phyloP scores from a whole-genome alignment of 1,140 invertebrate species.

The Copidosoma floridanum region DNA sequence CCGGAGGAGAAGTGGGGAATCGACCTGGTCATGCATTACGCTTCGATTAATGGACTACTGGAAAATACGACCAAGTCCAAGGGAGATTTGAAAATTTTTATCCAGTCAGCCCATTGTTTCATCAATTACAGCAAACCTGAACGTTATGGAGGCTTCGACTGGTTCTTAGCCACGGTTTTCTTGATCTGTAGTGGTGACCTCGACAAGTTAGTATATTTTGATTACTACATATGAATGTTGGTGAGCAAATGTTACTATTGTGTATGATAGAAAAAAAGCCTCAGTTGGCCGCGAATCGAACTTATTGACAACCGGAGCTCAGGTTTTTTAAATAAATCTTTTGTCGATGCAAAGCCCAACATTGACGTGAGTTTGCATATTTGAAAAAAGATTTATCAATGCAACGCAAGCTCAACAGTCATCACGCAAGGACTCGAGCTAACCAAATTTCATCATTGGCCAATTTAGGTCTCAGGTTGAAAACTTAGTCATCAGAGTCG shows the following conservation, averaged over 20 bases:
- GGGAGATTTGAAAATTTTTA: constrained; percentile 44
- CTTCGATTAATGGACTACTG: constrained; percentile 37
- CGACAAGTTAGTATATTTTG: constrained; percentile 39
- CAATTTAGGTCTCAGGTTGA: constrained; percentile 52
- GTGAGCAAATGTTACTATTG: neutral
- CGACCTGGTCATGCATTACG: constrained; percentile 43
- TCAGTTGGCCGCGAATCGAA: constrained; percentile 51
- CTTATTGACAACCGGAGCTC: neutral
- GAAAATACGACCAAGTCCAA: constrained; percentile 32
- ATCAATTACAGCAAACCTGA: constrained; percentile 43
- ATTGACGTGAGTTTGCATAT: neutral
- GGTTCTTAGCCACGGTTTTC: constrained; percentile 51
- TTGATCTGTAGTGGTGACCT: constrained; percentile 47
- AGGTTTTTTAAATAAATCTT: too few species aligned
- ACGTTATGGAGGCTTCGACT: constrained; percentile 47
- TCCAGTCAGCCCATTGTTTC: constrained; percentile 42
- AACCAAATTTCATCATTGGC: constrained; percentile 49
- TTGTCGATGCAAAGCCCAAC: too few species aligned
- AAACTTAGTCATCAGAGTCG: constrained; percentile 49
- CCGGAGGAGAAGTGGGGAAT: constrained; percentile 47
- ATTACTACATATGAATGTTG: neutral
- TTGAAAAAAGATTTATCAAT: neutral
- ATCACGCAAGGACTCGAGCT: constrained; percentile 43
- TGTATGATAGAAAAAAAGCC: too few species aligned
- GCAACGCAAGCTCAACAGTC: neutral